Conservation (phyloP, 2,797 vertebrate genomes). For the Cephalopachus bancanus region DNA sequence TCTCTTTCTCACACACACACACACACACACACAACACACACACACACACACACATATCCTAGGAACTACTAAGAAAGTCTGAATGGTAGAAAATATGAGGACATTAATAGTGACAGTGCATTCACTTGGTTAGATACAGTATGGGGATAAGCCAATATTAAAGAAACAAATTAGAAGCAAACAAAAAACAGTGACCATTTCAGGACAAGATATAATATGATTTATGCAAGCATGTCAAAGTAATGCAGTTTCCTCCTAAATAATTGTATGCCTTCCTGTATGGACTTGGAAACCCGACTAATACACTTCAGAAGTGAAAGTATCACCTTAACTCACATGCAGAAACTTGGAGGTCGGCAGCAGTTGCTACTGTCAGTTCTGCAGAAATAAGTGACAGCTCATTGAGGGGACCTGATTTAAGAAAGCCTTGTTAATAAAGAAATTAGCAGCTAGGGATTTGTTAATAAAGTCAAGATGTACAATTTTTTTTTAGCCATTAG, state of each 20-base stretch:
- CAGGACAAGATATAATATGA: neutral
- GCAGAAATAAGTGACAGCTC: neutral
- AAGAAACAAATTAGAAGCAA: neutral
- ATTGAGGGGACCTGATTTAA: neutral
- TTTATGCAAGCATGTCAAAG: neutral
- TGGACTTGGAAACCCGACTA: neutral
- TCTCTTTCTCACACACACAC: neutral
- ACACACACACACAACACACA: neutral
- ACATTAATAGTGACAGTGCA: neutral
- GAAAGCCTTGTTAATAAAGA: neutral
- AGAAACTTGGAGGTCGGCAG: neutral
- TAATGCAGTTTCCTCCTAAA: neutral
- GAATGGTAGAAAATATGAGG: neutral
- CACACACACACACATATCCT: neutral
- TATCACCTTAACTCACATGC: neutral
- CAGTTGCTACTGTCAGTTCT: neutral
- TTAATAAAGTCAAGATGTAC: neutral
- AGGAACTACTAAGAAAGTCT: neutral
- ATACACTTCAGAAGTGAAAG: neutral
- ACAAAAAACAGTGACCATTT: neutral
- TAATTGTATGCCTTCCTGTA: neutral
- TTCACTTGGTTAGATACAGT: neutral
- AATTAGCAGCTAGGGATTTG: neutral
- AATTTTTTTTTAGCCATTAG: neutral
- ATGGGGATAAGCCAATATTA: neutral